phyloP scores from a whole-genome alignment of 2,113 vertebrate genomes.

The Syngnathoides biaculeatus region DNA sequence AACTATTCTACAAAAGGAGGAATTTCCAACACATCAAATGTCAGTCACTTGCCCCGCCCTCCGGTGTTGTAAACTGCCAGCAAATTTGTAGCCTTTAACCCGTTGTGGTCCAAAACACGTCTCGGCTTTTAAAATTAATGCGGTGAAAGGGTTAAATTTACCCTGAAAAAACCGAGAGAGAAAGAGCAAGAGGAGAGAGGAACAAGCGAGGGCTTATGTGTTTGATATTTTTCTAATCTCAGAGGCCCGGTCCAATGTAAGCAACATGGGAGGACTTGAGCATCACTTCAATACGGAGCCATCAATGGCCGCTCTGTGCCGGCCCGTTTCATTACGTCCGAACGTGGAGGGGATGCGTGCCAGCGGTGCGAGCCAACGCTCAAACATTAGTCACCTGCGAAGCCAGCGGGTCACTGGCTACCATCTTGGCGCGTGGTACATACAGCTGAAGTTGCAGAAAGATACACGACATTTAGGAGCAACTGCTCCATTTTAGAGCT shows the following conservation, averaged over 20 bases:
- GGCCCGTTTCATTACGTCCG: slow-evolving; percentile 63
- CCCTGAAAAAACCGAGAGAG: slow-evolving; percentile 14
- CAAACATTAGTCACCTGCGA: slow-evolving; percentile 3
- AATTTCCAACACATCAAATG: neutral
- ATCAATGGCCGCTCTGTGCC: slow-evolving; percentile 69
- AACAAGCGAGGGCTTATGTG: slow-evolving; percentile 69
- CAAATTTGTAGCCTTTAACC: neutral
- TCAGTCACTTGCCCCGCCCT: slow-evolving; percentile 1
- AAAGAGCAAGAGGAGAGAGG: slow-evolving; percentile 17
- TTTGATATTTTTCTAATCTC: slow-evolving; percentile 77
- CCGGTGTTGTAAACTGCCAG: too few relatives aligned
- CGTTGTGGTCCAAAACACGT: neutral
- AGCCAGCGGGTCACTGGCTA: neutral
- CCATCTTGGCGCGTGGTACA: neutral
- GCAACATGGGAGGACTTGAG: slow-evolving; percentile 65
- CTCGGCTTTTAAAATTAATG: neutral
- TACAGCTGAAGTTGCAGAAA: neutral
- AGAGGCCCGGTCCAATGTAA: slow-evolving; percentile 70
- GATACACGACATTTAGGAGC: too few relatives aligned
- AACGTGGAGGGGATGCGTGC: slow-evolving; percentile 61
- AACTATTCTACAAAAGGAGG: too few relatives aligned
- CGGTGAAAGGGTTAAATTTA: neutral
- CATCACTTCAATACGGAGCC: slow-evolving; percentile 67
- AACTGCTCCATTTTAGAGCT: too few relatives aligned
- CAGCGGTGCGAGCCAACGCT: neutral